Conservation (phyloP, 1,140 invertebrate genomes). For the Drosophila biarmipes region DNA sequence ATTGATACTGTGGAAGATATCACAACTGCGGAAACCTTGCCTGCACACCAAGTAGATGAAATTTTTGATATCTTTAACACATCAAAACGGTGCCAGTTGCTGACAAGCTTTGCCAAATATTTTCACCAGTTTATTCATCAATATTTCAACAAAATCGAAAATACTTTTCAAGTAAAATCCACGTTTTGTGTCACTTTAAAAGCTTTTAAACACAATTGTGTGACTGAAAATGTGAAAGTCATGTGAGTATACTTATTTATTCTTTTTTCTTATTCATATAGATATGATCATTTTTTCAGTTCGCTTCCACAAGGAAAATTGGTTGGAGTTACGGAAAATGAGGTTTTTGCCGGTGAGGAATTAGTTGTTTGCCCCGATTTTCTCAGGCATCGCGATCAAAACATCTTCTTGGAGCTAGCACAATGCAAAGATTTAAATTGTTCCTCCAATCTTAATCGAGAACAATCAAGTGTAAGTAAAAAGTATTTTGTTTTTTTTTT, state of each 20-base stretch:
- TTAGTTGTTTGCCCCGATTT: slow-evolving; percentile 21
- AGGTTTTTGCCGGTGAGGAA: slow-evolving; percentile 24
- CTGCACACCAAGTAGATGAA: neutral
- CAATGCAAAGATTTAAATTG: slow-evolving; percentile 4
- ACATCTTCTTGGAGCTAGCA: neutral
- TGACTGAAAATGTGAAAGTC: slow-evolving; percentile 29
- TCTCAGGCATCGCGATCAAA: neutral
- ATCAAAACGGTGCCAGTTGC: slow-evolving; percentile 31
- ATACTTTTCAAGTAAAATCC: slow-evolving; percentile 27
- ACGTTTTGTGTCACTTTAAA: slow-evolving; percentile 27
- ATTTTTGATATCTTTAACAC: slow-evolving; percentile 19
- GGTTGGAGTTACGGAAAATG: slow-evolving; percentile 16
- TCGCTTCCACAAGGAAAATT: slow-evolving; percentile 2
- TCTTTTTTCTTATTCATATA: neutral
- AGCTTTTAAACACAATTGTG: slow-evolving; percentile 11
- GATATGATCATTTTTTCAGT: slow-evolving; percentile 6
- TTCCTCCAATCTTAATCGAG: neutral
- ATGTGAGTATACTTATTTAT: slow-evolving; percentile 13
- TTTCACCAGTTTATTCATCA: slow-evolving; percentile 40
- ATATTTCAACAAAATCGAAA: slow-evolving; percentile 27
- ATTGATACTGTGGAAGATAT: slow-evolving; percentile 19
- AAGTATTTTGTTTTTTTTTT: neutral
- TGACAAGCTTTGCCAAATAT: slow-evolving; percentile 9
- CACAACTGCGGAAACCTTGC: neutral
- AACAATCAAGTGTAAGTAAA: neutral